Percentiles rank a stretch among this genome's conserved stretches.
Evolutionary conservation across 2,797 vertebrate genomes (phyloP).

Genomic region (Danio choprae): DNA sequence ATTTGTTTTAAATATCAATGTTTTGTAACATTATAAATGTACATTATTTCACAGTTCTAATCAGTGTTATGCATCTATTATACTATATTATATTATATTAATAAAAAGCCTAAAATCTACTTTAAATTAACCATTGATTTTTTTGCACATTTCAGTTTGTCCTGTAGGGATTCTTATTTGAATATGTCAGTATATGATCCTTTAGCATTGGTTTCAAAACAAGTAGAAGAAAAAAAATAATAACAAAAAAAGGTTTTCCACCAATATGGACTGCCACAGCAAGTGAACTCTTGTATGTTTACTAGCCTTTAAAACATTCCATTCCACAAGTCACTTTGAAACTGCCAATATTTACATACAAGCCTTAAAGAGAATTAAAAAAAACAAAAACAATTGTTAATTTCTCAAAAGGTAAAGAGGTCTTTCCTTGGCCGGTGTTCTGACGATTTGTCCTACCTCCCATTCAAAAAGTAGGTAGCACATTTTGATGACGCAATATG

Average conservation of each 20-base stretch:
- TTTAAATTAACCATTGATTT: too few relatives aligned
- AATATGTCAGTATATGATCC: background rate
- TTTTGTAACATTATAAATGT: too few relatives aligned
- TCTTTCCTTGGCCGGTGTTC: constrained; percentile 3
- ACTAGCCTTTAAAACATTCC: background rate
- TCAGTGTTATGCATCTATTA: too few relatives aligned
- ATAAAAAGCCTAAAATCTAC: too few relatives aligned
- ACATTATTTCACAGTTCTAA: too few relatives aligned
- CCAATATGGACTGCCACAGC: background rate
- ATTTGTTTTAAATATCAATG: too few relatives aligned
- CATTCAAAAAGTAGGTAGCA: too few relatives aligned
- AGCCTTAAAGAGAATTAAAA: background rate
- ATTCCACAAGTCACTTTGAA: background rate
- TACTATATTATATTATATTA: too few relatives aligned
- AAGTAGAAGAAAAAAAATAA: too few relatives aligned
- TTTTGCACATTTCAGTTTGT: background rate
- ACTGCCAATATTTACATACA: background rate
- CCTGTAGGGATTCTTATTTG: background rate
- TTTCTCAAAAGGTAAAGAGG: background rate
- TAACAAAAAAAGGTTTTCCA: too few relatives aligned
- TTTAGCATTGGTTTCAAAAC: background rate
- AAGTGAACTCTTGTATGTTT: background rate
- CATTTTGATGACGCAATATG: too few relatives aligned
- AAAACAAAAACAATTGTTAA: background rate
- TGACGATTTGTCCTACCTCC: too few relatives aligned